phyloP scores from a whole-genome alignment of 2,113 vertebrate genomes.

The Elachura formosa region DNA sequence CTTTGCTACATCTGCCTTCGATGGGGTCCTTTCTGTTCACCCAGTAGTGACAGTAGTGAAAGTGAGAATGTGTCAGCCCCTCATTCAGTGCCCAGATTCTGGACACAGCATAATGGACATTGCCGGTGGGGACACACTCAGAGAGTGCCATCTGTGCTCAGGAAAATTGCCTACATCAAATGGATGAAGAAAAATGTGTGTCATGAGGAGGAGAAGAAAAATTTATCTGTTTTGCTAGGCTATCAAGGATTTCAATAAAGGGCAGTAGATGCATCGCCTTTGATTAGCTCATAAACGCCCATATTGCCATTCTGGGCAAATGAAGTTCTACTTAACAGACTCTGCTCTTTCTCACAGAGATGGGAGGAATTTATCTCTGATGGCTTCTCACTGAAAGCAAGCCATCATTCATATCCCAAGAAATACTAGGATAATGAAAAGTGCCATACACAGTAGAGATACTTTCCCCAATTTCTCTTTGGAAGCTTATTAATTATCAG shows the following conservation, averaged over 20 bases:
- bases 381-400: background rate
- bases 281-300: background rate
- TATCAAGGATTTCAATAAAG: background rate
- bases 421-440: slow-evolving; percentile 15
- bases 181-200: background rate
- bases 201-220: background rate
- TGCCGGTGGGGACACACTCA: rapidly evolving
- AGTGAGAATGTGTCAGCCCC: background rate
- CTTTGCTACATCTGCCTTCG: background rate
- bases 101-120: background rate
- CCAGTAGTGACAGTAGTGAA: background rate
- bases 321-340: background rate
- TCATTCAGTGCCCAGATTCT: background rate
- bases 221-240: background rate
- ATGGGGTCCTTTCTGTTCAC: background rate
- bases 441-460: background rate
- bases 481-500: background rate
- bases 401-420: background rate
- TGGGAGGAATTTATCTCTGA: background rate
- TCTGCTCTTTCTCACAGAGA: background rate
- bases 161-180: background rate
- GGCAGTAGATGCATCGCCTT: background rate
- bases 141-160: background rate
- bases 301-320: background rate
- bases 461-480: background rate